Evolutionary conservation across 2,797 vertebrate species (phyloP).

Genomic region (Rhadinocentrus ornatus): DNA sequence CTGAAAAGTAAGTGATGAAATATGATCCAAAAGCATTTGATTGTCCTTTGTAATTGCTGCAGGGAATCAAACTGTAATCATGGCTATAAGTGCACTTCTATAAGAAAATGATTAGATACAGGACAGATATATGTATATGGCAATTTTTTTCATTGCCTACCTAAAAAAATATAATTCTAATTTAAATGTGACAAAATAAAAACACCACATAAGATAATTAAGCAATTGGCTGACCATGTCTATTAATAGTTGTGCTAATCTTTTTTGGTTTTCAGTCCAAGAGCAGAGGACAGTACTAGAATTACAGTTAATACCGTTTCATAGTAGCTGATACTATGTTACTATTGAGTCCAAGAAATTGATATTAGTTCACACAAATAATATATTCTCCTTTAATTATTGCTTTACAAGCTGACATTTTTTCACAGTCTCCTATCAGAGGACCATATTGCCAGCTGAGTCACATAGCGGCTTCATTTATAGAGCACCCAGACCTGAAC

Average conservation of each 20-base stretch:
- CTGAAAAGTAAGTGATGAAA: constrained; percentile 29
- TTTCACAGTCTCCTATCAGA: constrained; percentile 10
- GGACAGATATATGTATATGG: background rate
- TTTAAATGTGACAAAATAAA: background rate
- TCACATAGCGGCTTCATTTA: constrained; percentile 31
- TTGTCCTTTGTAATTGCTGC: constrained; percentile 4
- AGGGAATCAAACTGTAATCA: background rate
- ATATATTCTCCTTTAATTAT: constrained; percentile 4
- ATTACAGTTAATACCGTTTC: background rate
- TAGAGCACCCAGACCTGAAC: constrained; percentile 22
- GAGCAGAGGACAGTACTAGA: background rate
- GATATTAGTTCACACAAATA: constrained; percentile 4
- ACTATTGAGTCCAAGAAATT: background rate
- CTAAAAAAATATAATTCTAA: background rate
- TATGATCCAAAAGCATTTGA: constrained; percentile 31
- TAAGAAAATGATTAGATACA: background rate
- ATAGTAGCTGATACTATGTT: background rate
- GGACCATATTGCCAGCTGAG: background rate
- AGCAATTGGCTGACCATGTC: background rate
- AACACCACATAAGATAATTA: background rate
- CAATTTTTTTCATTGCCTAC: background rate
- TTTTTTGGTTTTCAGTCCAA: background rate
- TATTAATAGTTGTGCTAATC: constrained; percentile 5
- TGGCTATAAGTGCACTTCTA: background rate
- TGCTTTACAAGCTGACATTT: background rate